Conservation (phyloP, 2,113 vertebrate genomes). For the Mormyrus lacerda region DNA sequence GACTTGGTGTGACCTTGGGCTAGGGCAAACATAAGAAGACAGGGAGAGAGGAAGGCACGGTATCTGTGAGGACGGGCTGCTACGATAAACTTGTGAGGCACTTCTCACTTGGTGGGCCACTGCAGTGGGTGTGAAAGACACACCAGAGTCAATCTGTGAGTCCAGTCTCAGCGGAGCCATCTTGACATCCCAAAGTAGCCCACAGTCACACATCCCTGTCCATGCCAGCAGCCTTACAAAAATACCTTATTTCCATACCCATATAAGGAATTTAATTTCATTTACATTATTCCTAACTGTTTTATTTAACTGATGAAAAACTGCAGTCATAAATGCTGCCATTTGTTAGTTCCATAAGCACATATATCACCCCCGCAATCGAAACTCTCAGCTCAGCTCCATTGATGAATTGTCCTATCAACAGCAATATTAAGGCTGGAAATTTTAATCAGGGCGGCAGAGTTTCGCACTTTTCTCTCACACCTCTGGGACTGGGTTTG, state of each 20-base stretch:
- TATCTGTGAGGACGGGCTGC: background rate
- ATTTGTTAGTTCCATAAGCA: background rate
- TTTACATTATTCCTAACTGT: background rate
- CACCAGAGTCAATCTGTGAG: background rate
- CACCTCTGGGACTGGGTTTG: background rate
- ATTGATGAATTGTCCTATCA: background rate
- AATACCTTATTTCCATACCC: background rate
- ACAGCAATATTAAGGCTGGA: background rate
- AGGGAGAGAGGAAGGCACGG: background rate
- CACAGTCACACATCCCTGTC: background rate
- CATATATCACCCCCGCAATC: background rate
- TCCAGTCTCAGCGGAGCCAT: background rate
- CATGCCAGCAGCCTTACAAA: background rate
- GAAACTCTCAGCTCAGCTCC: background rate
- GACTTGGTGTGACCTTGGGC: background rate
- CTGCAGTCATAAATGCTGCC: background rate
- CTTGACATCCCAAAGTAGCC: background rate
- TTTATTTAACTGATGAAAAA: background rate
- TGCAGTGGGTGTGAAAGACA: background rate
- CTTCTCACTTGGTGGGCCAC: background rate
- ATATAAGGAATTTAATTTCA: background rate
- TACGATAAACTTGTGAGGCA: background rate
- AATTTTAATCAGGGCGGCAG: background rate
- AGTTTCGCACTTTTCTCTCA: background rate
- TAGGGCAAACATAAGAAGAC: background rate